Conservation (phyloP, 92 coral and sea anemone species). For the Zoanthus sociatus region DNA sequence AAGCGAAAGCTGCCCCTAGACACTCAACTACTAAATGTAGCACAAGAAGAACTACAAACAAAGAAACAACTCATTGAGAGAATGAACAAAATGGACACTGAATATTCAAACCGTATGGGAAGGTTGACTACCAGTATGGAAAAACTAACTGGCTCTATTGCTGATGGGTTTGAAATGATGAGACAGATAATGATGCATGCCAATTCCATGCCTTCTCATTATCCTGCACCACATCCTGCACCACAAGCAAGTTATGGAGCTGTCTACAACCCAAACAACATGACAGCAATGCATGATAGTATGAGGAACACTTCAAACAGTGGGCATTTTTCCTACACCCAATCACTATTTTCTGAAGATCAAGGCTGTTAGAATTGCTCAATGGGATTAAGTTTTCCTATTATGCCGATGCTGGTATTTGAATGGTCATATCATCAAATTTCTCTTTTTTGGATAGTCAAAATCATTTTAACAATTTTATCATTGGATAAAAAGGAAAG, state of each 20-base stretch:
- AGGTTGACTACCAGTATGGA: neutral
- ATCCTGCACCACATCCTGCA: conserved; percentile 27
- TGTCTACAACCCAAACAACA: conserved; percentile 18
- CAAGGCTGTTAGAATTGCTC: conserved; percentile 17
- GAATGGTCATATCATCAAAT: conserved; percentile 7
- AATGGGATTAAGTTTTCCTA: conserved; percentile 31
- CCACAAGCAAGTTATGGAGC: conserved; percentile 21
- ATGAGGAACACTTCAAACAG: conserved; percentile 39
- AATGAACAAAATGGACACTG: neutral
- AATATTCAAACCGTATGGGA: neutral
- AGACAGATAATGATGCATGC: neutral
- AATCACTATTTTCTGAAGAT: conserved; percentile 36
- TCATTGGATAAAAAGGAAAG: neutral
- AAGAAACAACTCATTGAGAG: conserved; percentile 1
- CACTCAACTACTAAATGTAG: conserved; percentile 46
- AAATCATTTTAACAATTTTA: neutral
- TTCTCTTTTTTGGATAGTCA: conserved; percentile 1
- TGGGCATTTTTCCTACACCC: conserved; percentile 44
- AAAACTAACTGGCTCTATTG: conserved; percentile 4
- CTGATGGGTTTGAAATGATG: conserved; percentile 18
- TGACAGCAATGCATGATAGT: conserved; percentile 42
- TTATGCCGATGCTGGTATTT: conserved; percentile 31
- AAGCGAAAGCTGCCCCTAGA: conserved; percentile 46
- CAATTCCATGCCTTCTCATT: conserved; percentile 52
- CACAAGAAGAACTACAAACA: conserved; percentile 49